Conservation (phyloP, 64 coral and sea anemone genomes). For the Catalaphyllia jardinei region DNA sequence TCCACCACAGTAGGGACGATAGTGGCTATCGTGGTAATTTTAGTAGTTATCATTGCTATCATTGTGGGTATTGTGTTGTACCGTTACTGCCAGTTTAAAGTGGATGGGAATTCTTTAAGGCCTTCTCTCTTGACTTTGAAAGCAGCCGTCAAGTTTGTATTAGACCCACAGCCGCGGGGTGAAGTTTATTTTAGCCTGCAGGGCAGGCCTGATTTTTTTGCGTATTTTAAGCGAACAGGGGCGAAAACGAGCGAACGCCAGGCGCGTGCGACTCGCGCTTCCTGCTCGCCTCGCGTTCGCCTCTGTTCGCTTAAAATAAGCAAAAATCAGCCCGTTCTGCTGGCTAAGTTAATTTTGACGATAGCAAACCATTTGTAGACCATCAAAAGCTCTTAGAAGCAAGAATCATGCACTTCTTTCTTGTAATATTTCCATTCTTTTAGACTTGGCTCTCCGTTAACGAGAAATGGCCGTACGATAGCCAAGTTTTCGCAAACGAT, state of each 20-base stretch:
- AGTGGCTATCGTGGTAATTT: conserved; percentile 45
- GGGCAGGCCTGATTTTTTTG: no score
- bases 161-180: conserved; percentile 41
- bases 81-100: conserved; percentile 47
- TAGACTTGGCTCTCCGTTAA: not conserved
- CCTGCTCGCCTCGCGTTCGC: no score
- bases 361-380: conserved; percentile 74
- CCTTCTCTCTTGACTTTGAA: conserved; percentile 49
- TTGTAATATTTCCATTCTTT: no score
- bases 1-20: conserved; percentile 40
- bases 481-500: not conserved
- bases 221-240: no score
- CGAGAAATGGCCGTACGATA: not conserved
- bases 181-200: no score
- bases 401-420: not conserved
- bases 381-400: conserved; percentile 50
- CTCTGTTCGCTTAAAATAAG: no score
- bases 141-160: conserved; percentile 39
- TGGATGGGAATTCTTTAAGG: not conserved
- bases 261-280: no score
- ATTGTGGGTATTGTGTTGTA: conserved; percentile 48
- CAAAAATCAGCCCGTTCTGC: no score
- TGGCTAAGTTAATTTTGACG: conserved; percentile 58
- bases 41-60: conserved; percentile 27
- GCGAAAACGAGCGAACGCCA: no score